Base-by-base conservation (phyloP, 2,797 vertebrate genomes). In the Myoxocephalus aenaeus region DNA sequence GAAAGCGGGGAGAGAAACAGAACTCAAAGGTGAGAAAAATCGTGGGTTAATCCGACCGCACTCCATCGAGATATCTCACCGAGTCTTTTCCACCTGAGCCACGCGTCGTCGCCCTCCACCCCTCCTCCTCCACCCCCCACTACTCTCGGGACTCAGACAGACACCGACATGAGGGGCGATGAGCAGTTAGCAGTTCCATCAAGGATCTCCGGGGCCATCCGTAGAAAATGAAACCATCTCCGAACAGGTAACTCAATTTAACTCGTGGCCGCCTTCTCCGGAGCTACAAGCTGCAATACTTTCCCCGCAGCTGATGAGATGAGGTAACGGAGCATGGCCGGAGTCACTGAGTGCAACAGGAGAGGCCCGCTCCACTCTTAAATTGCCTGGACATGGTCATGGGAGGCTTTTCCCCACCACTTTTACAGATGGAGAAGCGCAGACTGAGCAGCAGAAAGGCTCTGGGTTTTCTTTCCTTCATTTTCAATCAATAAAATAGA, bases 191-290 rank as follows among this genome's bases (percentile, higher is more conserved):
- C 87, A 50, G 87, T 91, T 92, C 92, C 88, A 94, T 94, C 92
- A 92, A 88, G 89, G 84, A 87, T 91, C 92, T 94, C 86, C 62
- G 50, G 88, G 91, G 89, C 92, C 91, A 89, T 92, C 89, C 77
- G 67, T 78, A 81, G 91, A 92, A 94, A 94, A 94, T 93, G 91
- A 93, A 92, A 94, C 92, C 91, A 91, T 93, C 92, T 91, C 92
- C 73, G 87, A 94, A 89, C 90, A 93, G 92, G 93, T 94, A 93
- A 94, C 93, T 94, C 91, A 94, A 94, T 94, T 93, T 93, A 93
- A 90, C 89, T 90, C 42, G 84, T 86, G 90, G 87, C 84, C 73
- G 77, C 89, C 78, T 91, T 91, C 93, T 90, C 83, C 61, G 79
- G 67, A 72, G 89, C 90, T 90, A 92, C 91, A 91, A 92, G 91